These are phyloP conservation scores for Halichoeres trimaculatus DNA, from an alignment of 2,113 vertebrate species.

Conservation along the genomic window DNA sequence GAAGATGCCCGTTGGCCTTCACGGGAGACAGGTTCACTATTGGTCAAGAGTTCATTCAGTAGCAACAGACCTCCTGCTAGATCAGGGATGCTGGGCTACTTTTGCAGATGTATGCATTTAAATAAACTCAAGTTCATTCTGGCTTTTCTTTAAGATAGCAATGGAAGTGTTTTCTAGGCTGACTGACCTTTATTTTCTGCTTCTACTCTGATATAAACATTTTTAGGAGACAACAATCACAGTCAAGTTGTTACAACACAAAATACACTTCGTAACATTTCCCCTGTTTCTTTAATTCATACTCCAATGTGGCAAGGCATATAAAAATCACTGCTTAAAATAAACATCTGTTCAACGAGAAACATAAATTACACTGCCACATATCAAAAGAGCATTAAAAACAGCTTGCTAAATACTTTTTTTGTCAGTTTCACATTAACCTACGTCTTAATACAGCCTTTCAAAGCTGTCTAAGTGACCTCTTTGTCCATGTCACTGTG, in stretches of 20 bases:
- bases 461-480: background rate
- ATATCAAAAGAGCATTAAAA: background rate
- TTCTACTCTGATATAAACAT: background rate
- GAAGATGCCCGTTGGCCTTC: background rate
- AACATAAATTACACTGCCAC: background rate
- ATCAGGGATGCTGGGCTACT: background rate
- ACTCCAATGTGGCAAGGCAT: background rate
- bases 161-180: conserved; percentile 17
- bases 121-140: conserved; percentile 1
- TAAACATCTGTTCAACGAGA: background rate
- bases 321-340: background rate
- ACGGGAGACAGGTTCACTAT: background rate
- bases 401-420: background rate
- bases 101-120: background rate
- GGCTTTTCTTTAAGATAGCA: conserved; percentile 10
- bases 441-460: background rate
- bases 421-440: background rate
- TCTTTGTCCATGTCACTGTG: background rate
- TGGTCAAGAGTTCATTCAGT: background rate
- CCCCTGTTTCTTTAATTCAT: conserved; percentile 3
- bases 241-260: conserved; percentile 6
- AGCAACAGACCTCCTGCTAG: background rate
- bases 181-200: conserved; percentile 22
- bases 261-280: conserved; percentile 2
- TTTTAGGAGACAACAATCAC: background rate